Base-by-base conservation (phyloP, 2,888 invertebrate species). In the Leptothorax acervorum region DNA sequence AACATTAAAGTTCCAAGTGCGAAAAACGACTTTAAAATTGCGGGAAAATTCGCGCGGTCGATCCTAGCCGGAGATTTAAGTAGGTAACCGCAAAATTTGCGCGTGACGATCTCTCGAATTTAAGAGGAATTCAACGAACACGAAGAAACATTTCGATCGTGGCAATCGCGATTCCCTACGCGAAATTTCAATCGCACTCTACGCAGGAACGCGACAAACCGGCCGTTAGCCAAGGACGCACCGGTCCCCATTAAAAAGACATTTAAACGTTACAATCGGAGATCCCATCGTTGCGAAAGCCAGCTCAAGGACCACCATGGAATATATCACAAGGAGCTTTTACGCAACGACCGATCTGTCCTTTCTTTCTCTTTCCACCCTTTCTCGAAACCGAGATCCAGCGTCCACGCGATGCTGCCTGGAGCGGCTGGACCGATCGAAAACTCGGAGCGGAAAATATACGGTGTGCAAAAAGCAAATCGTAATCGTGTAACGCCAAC, bases 321-420 rank as follows among this genome's bases (percentile, higher is more conserved):
- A 75, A 75, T 86, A 83, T 85, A 85, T 86, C 86, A 70, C 85
- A 85, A 79, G 35, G 70, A 86, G 86, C 79, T 85, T 71, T 85
- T 79, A 28, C 82, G 82, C 86, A 86, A 86, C 83, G 70, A 82
- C 15, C 62, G 48, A 68, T 51, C 51, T 68, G 63, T 53, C 62
- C 15, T 53, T 1, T 79, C 62, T 18, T 39, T 73, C n/a, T 39
- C 9, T 39, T 18, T 51, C 28, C 23, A 55, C 6, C 35, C 42
- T 63, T 31, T 82, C 18, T 70, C 18, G 53, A 82, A 83, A 51
- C 3, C 28, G 5, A 35, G 11, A 28, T n/a, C 5, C 42, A 45
- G 42, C 18, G 4, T 28, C 31, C 35, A n/a, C 81, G 28, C 55
- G 53, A 48, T 2, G 45, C 53, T 53, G n/a, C 3, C 6, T n/a